A percentile compares a stretch with the other conserved stretches of the same genome.
These are phyloP conservation scores for Girardinus metallicus DNA, from an alignment of 2,797 vertebrate genomes.

Conservation along the genomic window DNA sequence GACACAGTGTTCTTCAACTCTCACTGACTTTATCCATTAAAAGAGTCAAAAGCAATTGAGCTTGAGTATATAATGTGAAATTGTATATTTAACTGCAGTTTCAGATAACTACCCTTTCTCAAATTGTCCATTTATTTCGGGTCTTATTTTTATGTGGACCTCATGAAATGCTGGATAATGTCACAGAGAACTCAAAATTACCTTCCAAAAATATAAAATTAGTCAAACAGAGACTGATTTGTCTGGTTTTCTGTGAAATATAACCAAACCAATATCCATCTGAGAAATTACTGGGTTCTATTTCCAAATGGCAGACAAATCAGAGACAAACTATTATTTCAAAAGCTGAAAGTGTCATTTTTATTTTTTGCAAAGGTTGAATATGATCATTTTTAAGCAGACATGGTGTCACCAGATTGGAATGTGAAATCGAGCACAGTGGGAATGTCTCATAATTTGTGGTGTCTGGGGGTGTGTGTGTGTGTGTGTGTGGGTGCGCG, in stretches of 20 bases:
- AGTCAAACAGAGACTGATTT: constrained; percentile 37
- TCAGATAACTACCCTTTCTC: constrained; percentile 35
- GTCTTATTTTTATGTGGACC: constrained; percentile 29
- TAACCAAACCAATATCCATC: constrained; percentile 18
- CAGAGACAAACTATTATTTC: constrained; percentile 58
- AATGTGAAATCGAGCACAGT: constrained; percentile 79
- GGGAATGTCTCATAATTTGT: constrained; percentile 72
- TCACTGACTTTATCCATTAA: constrained; percentile 34
- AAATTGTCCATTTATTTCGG: constrained; percentile 38
- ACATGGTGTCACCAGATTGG: constrained; percentile 81
- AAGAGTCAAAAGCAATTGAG: constrained; percentile 55
- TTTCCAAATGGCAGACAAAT: constrained; percentile 33
- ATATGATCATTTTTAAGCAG: constrained; percentile 80
- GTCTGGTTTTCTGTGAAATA: constrained; percentile 11
- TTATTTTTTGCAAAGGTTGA: constrained; percentile 56
- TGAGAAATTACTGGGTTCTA: constrained; percentile 21
- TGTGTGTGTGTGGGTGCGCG: constrained; percentile 4
- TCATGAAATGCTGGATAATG: constrained; percentile 33
- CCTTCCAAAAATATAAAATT: neutral
- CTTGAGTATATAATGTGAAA: constrained; percentile 55
- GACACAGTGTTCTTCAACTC: constrained; percentile 34
- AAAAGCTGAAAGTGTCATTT: constrained; percentile 58
- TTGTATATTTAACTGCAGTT: constrained; percentile 54
- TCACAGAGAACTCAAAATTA: constrained; percentile 38
- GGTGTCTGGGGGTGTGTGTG: neutral